Conservation (phyloP, 2,113 vertebrate species). For the Sula dactylatra region DNA sequence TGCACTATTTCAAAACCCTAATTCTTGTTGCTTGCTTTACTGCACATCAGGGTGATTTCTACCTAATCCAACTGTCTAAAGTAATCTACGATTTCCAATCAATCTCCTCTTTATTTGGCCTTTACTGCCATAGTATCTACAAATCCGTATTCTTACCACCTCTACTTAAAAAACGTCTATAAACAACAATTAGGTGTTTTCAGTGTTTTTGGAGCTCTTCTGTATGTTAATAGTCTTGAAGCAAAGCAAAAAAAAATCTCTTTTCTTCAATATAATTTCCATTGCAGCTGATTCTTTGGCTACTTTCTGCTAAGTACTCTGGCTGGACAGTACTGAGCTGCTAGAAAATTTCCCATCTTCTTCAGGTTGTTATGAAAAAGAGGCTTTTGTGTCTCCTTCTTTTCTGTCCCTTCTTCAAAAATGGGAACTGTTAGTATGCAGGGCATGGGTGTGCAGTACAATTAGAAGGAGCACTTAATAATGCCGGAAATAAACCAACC, state of each 20-base stretch:
- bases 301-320: not conserved
- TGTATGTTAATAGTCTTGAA: not conserved
- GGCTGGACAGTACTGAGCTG: not conserved
- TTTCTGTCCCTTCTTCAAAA: not conserved
- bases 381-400: not conserved
- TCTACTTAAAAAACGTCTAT: not conserved
- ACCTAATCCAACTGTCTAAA: conserved; percentile 33
- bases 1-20: not conserved
- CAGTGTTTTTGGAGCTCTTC: not conserved
- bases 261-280: not conserved
- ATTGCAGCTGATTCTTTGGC: not conserved
- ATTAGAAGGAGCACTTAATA: not conserved
- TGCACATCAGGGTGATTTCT: conserved; percentile 50
- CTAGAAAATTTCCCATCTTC: not conserved
- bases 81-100: conserved; percentile 15
- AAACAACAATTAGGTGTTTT: conserved; percentile 32
- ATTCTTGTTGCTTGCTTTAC: conserved; percentile 45
- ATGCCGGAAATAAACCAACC: not conserved
- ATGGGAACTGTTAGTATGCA: not conserved
- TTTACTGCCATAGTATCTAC: not conserved
- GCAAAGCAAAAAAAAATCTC: not conserved
- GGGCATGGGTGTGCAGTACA: not conserved
- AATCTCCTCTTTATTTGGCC: conserved; percentile 31
- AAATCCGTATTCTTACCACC: not conserved
- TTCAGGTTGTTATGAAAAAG: not conserved